phyloP scores from a whole-genome alignment of 2,113 vertebrate genomes.

The Elgaria multicarinata region DNA sequence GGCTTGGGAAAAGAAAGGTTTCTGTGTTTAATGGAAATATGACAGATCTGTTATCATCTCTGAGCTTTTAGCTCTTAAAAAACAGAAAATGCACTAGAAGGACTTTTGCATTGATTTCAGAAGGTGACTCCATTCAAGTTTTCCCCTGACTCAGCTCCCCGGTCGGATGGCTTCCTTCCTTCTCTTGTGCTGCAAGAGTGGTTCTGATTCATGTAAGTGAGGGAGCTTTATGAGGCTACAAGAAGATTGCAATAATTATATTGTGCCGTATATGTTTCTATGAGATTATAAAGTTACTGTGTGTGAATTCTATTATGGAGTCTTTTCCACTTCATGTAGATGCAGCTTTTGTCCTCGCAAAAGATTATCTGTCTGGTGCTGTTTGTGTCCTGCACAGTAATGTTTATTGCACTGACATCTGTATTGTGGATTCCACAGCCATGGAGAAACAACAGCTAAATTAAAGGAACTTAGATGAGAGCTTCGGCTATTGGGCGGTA shows the following conservation, averaged over 20 bases:
- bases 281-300: slow-evolving; percentile 1
- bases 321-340: background rate
- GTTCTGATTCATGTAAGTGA: slow-evolving; percentile 31
- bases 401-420: slow-evolving; percentile 7
- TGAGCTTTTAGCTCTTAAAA: slow-evolving; percentile 29
- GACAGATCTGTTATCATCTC: slow-evolving; percentile 7
- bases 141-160: background rate
- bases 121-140: slow-evolving; percentile 27
- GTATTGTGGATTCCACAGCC: background rate
- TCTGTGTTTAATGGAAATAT: background rate
- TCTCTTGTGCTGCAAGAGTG: background rate
- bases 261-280: slow-evolving; percentile 11
- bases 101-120: slow-evolving; percentile 40
- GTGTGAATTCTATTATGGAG: slow-evolving; percentile 33
- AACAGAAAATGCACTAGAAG: background rate
- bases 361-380: background rate
- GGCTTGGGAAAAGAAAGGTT: background rate
- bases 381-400: background rate
- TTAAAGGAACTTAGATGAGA: background rate
- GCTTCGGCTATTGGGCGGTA: too few relatives aligned
- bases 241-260: slow-evolving; percentile 50
- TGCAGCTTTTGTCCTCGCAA: background rate
- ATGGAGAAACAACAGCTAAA: background rate
- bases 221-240: slow-evolving; percentile 44
- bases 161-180: slow-evolving; percentile 13